Evolutionary conservation across 2,113 vertebrate species (phyloP).

Genomic region (Pica pica): DNA sequence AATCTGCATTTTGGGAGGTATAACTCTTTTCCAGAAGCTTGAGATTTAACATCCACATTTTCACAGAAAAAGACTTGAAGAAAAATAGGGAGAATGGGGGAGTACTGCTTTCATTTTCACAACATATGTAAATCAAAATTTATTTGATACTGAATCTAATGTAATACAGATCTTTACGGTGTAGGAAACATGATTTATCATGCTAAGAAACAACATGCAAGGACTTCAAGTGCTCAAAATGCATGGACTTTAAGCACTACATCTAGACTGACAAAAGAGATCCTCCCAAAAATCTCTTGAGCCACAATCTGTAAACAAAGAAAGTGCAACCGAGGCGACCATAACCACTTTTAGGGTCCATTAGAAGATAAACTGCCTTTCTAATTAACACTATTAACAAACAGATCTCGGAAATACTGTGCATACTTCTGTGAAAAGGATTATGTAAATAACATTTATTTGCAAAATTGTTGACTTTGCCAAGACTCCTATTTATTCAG

Average conservation of each 20-base stretch:
- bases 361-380: constrained; percentile 45
- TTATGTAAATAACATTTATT: constrained; percentile 44
- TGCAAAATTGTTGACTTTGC: constrained; percentile 26
- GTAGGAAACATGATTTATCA: not conserved
- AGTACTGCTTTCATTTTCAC: not conserved
- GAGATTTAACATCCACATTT: not conserved
- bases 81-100: not conserved
- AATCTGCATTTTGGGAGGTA: not conserved
- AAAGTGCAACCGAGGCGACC: not conserved
- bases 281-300: not conserved
- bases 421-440: constrained; percentile 11
- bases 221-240: not conserved
- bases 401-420: constrained; percentile 30
- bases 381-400: constrained; percentile 46
- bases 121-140: not conserved
- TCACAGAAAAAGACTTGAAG: not conserved
- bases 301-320: not conserved
- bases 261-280: not conserved
- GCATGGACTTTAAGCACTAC: not conserved
- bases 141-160: not conserved
- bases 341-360: constrained; percentile 5
- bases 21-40: not conserved
- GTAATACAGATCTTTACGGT: not conserved
- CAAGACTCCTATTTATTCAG: constrained; percentile 13
- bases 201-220: not conserved